Base-by-base conservation (phyloP, 2,888 invertebrate genomes). In the Steinernema scapterisci region DNA sequence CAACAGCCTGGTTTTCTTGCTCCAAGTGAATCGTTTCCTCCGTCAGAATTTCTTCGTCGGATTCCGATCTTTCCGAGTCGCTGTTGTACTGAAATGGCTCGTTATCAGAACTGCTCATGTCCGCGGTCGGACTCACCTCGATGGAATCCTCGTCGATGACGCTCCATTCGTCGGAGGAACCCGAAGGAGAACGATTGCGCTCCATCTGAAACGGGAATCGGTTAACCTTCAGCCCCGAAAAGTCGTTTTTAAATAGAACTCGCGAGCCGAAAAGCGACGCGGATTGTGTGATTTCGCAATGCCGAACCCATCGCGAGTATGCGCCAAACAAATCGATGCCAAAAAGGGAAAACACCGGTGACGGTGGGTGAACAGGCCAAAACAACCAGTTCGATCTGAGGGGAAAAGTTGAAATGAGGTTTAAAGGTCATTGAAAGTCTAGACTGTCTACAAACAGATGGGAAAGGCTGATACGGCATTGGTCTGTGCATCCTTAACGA, bases 81-180 rank as follows among this genome's bases (percentile, higher is more conserved):
- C 63, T 27, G 19, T 63, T 13, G 27, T 31, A 38, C 63, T 63
- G 31, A 63, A 63, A 25, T 1, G 16, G 16, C 19, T 13, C 27
- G 1, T 9, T 7, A 11, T 27, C 1, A 31, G 38, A 16, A 38
- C 1, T 11, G 16, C 5, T 16, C 16, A 48, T 2, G 31, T 31
- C 31, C 31, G 25, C 13, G 31, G 6, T 11, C 16, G 63, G 27
- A 38, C 54, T 54, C 25, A 63, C 63, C 63, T 31, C 63, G 38
- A 63, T 31, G 63, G 38, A 27, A 38, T 77, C 73, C 9, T 46
- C 72, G 70, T 73, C 77, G 43, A 77, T 77, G 25, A 77, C 70
- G 51, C 74, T 74, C 77, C 77, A 77, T 23, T 76, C 76, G 72
- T 71, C 56, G 46, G 54, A 56, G 44, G 77, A 77, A 72, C 54